Percentiles rank a stretch among this genome's conserved stretches.
phyloP scores from a whole-genome alignment of 2,888 invertebrate species.

The Argynnis bischoffii region DNA sequence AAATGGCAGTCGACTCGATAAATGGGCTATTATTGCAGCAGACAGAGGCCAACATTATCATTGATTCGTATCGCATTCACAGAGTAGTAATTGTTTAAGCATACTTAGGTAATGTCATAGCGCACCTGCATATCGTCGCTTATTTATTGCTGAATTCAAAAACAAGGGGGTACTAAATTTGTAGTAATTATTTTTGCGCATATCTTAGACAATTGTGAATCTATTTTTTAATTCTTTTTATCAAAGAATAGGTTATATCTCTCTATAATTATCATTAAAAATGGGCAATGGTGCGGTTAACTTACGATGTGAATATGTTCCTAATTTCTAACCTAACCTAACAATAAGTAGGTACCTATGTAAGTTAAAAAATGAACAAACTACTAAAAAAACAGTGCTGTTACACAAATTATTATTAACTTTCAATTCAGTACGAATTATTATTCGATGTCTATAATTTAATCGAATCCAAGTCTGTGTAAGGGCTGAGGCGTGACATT shows the following conservation, averaged over 20 bases:
- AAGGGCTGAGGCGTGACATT: conserved; percentile 54
- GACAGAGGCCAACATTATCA: conserved; percentile 77
- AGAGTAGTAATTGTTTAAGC: conserved; percentile 78
- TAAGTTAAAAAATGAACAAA: background rate
- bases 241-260: background rate
- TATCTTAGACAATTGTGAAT: no score
- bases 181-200: no score
- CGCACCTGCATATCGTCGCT: background rate
- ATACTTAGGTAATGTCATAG: conserved; percentile 58
- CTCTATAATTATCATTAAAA: conserved; percentile 1
- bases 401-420: conserved; percentile 7
- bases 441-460: conserved; percentile 46
- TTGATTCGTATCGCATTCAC: conserved; percentile 76
- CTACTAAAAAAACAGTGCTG: conserved; percentile 2
- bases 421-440: conserved; percentile 9
- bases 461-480: conserved; percentile 52
- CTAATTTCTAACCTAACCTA: no score
- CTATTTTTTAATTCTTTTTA: no score
- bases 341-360: no score
- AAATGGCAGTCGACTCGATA: conserved; percentile 74
- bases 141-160: no score
- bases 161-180: no score
- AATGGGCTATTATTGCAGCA: conserved; percentile 77
- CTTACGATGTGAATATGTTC: no score
- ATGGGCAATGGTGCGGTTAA: background rate